Evolutionary conservation across 2,113 vertebrate species (phyloP).

Genomic region (Alexandromys fortis): DNA sequence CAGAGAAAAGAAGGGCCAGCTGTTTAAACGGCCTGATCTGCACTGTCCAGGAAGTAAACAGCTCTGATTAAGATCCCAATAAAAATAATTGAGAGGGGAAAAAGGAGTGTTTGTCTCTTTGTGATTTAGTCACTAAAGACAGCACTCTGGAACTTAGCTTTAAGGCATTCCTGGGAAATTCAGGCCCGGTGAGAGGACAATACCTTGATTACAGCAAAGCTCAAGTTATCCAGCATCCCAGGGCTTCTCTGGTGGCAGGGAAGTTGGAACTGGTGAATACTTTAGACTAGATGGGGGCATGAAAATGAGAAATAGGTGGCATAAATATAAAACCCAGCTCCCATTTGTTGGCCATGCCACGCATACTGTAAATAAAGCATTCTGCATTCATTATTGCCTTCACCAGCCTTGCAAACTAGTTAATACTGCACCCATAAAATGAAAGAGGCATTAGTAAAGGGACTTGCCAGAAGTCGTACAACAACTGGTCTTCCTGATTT

Average conservation of each 20-base stretch:
- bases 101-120: slow-evolving; percentile 42
- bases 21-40: slow-evolving; percentile 2
- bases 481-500: slow-evolving; percentile 42
- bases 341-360: background rate
- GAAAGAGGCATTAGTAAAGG: slow-evolving; percentile 31
- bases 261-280: slow-evolving; percentile 44
- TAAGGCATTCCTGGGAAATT: slow-evolving; percentile 34
- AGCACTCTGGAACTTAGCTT: slow-evolving; percentile 55
- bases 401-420: background rate
- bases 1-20: slow-evolving; percentile 24
- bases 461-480: background rate
- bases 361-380: slow-evolving; percentile 12
- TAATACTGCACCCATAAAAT: background rate
- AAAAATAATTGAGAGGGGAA: slow-evolving; percentile 34
- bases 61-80: slow-evolving; percentile 58
- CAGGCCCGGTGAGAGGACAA: slow-evolving; percentile 24
- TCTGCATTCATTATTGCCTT: slow-evolving; percentile 26
- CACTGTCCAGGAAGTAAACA: slow-evolving; percentile 32
- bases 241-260: background rate
- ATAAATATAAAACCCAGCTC: background rate
- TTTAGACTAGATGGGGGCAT: slow-evolving; percentile 32
- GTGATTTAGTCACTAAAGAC: slow-evolving; percentile 62
- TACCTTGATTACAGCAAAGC: slow-evolving; percentile 48
- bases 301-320: slow-evolving; percentile 1
- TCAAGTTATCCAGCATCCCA: slow-evolving; percentile 23